Evolutionary conservation across 2,888 invertebrate species (phyloP).

Genomic region (Drosophila rellima): DNA sequence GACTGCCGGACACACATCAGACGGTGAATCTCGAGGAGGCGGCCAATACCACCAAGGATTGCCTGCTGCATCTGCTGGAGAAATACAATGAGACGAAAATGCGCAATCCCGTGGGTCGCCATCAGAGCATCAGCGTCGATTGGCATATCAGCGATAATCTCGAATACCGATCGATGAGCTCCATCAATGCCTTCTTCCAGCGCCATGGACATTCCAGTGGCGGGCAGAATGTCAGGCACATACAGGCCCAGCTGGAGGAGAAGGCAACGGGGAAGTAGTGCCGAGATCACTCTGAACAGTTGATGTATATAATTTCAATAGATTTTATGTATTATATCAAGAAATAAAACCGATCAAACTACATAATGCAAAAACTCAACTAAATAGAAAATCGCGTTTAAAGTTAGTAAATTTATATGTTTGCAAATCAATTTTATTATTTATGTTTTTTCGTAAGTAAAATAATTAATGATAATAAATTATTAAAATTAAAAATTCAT

Average conservation of each 20-base stretch:
- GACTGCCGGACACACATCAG: slow-evolving; percentile 88
- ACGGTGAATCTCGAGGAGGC: slow-evolving; percentile 87
- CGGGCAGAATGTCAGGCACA: slow-evolving; percentile 82
- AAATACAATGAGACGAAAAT: slow-evolving; percentile 89
- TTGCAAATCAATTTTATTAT: slow-evolving; percentile 53
- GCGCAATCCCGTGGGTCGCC: slow-evolving; percentile 87
- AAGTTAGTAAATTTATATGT: slow-evolving; percentile 53
- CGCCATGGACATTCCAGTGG: slow-evolving; percentile 86
- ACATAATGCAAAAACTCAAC: slow-evolving; percentile 25
- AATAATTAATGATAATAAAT: slow-evolving; percentile 66
- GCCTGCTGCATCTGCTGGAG: slow-evolving; percentile 90
- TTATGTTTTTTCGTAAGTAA: slow-evolving; percentile 71
- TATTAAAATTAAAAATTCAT: slow-evolving; percentile 51
- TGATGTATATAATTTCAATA: slow-evolving; percentile 36
- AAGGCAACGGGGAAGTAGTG: slow-evolving; percentile 77
- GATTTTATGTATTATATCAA: slow-evolving; percentile 35
- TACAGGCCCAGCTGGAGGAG: slow-evolving; percentile 84
- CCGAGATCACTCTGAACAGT: neutral
- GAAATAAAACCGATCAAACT: slow-evolving; percentile 16
- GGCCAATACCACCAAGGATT: slow-evolving; percentile 91
- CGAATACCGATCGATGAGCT: slow-evolving; percentile 92
- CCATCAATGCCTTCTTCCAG: slow-evolving; percentile 93
- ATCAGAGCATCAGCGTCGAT: slow-evolving; percentile 91
- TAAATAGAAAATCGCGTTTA: slow-evolving; percentile 45
- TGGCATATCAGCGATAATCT: slow-evolving; percentile 91